Evolutionary conservation across 2,888 invertebrate genomes (phyloP).

Genomic region (Netelia virgata): DNA sequence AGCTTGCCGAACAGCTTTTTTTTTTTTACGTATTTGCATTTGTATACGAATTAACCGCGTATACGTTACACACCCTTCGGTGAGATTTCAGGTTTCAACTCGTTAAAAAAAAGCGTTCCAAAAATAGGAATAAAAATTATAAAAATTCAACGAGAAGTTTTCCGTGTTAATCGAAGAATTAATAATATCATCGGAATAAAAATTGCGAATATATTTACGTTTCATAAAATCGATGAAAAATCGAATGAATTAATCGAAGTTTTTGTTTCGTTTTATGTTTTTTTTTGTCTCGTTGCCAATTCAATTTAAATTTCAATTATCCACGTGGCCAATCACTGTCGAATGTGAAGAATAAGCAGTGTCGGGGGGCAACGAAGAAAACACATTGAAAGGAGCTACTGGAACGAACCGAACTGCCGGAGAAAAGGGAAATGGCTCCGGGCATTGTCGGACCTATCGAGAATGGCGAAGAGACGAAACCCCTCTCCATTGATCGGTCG

Average conservation of each 20-base stretch:
- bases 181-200: no score
- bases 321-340: not conserved
- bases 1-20: slow-evolving; percentile 15
- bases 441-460: slow-evolving; percentile 28
- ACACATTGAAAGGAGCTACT: slow-evolving; percentile 9
- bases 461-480: not conserved
- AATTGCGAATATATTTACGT: no score
- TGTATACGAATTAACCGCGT: slow-evolving; percentile 21
- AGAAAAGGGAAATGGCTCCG: slow-evolving; percentile 37
- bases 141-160: no score
- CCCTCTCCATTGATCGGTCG: slow-evolving; percentile 36
- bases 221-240: not conserved
- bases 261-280: not conserved
- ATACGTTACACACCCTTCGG: not conserved
- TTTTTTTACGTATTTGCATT: slow-evolving; percentile 35
- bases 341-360: not conserved
- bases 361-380: not conserved
- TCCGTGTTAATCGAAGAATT: no score
- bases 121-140: not conserved
- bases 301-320: not conserved
- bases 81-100: not conserved
- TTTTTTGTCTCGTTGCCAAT: not conserved
- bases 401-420: slow-evolving; percentile 29
- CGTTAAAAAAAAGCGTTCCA: not conserved
- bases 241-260: not conserved